Base-by-base conservation (phyloP, 2,888 invertebrate genomes). In the Drosophila recens region DNA sequence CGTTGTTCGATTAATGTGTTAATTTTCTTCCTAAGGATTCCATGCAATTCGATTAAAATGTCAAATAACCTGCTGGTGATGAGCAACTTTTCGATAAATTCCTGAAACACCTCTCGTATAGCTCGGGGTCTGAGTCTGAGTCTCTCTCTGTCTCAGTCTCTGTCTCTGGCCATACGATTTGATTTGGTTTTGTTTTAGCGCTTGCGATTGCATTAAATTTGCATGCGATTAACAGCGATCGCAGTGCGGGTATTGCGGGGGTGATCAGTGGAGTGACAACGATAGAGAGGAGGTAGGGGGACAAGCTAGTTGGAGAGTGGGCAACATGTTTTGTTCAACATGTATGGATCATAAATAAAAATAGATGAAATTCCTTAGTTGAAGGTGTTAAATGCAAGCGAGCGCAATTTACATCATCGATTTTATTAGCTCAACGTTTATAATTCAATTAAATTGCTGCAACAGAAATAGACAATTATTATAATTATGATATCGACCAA, bases 391-490 rank as follows among this genome's bases (percentile, higher is more conserved):
- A 86, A 84, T 82, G 88, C 84, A 87, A 90, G 82, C 90, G 82
- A 82, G 79, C 76, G 71, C 72, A 70, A 87, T 91, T 91, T 90
- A 90, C 90, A 91, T 91, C 91, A 90, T 91, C 91, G 90, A 82
- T 90, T 91, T 90, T 90, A 90, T 90, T 91, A 90, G 89, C 86
- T 48, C 67, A 75, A 67, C 86, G 80, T 78, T 86, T 86, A 88
- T 86, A 88, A 86, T 86, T 88, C 84, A 86, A 88, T 86, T 86
- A 86, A 86, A 82, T 64, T 73, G 73, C 57, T 71, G 71, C 75
- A 40, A 52, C 58, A 72, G 48, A 71, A 78, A 72, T 61, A 48
- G 34, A 36, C 20, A 51, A 51, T 51, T 58, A 65, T 65, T 58
- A 36, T 58, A 58, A 65, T 64, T 64, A 64, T 49, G 33, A 57